phyloP scores from a whole-genome alignment of 2,113 vertebrate genomes.

The Uria aalge region DNA sequence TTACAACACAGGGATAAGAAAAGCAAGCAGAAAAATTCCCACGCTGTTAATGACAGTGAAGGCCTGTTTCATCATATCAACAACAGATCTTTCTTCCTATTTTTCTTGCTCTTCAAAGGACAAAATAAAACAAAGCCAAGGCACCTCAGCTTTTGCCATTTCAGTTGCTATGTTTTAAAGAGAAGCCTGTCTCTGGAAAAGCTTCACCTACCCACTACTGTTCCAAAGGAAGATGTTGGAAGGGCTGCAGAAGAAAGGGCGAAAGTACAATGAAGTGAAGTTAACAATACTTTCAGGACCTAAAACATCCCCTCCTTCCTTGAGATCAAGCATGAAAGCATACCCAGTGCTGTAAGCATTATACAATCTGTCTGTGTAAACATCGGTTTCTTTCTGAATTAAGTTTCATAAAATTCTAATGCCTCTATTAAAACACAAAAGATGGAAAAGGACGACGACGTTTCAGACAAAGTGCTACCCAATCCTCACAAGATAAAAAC shows the following conservation, averaged over 20 bases:
- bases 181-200: not conserved
- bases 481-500: not conserved
- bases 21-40: conserved; percentile 33
- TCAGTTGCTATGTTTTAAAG: not conserved
- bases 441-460: not conserved
- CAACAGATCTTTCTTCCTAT: not conserved
- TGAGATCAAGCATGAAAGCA: not conserved
- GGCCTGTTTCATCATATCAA: not conserved
- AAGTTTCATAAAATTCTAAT: not conserved
- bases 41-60: not conserved
- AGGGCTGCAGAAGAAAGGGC: not conserved
- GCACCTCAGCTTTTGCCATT: not conserved
- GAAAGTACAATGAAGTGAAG: not conserved
- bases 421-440: not conserved
- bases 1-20: not conserved
- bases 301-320: not conserved
- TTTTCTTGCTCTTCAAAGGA: not conserved
- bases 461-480: not conserved
- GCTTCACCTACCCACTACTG: not conserved
- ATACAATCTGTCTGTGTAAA: not conserved
- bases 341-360: not conserved
- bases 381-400: not conserved
- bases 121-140: not conserved
- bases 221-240: not conserved
- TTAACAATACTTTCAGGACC: not conserved